Base-by-base conservation (phyloP, 2,888 invertebrate genomes). In the Barypeithes pellucidus region DNA sequence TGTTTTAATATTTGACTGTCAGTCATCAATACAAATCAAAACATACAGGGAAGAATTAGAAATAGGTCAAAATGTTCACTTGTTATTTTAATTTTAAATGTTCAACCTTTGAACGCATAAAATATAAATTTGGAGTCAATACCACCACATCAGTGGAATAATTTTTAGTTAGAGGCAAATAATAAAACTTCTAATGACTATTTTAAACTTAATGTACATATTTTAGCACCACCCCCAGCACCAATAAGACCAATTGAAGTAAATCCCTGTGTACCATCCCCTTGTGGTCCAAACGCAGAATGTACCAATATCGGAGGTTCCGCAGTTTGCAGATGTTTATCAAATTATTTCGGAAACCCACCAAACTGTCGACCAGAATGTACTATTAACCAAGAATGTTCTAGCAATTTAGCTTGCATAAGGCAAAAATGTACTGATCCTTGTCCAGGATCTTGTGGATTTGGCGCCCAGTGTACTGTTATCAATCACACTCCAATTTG, bases 231-330 rank as follows among this genome's bases (percentile, higher is more conserved):
- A 14, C 80, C 78, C 41, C 74, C 76, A 43, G 77, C 76, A 47
- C 77, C 88, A 41, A 52, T 63, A 52, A 62, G 69, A 67, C 84
- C 84, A 60, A 83, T 85, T 54, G 82, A 86, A 63, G 79, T 83
- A 2, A 88, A 90, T 78, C 91, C 91, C 11, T 93, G 93, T 79
- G 86, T 90, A 60, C 95, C 95, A 62, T 92, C 93, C 36, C 94
- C 94, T 0, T 95, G 95, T 81, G 95, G 95, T 18, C 90, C 94
- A 5, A 94, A 95, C 82, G 91, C 93, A 79, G 89, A 92, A 81
- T 95, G 95, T 82, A 90, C 90, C 69, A 91, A 91, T 80, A 84
- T 90, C 65, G 82, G 82, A 62, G 81, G 81, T 77, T 84, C 80
- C 81, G 92, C 92, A 7, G 90, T 92, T 1, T 91, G 91, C 79